Evolutionary conservation across 1,140 invertebrate genomes (phyloP).

Genomic region (Achroia grisella): DNA sequence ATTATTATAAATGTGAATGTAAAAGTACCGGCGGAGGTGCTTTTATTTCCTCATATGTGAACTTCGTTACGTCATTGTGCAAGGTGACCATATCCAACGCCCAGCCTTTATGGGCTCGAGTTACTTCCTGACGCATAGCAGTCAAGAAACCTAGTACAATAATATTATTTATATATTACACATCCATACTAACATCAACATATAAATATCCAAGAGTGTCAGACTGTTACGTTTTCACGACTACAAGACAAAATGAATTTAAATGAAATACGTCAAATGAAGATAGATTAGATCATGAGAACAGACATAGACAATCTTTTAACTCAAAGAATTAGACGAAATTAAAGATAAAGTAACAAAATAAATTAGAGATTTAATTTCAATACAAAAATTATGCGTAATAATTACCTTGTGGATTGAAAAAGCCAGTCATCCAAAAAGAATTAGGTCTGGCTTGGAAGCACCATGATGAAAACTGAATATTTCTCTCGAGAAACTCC

Average conservation of each 20-base stretch:
- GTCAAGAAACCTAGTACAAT: conserved; percentile 87
- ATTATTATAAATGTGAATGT: neutral
- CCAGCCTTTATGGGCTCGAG: conserved; percentile 96
- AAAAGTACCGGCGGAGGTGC: conserved; percentile 87
- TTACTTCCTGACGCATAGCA: conserved; percentile 98
- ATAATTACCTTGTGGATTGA: conserved; percentile 87
- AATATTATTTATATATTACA: neutral
- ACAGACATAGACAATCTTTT: neutral
- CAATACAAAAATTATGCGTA: neutral
- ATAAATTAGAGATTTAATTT: too few species aligned
- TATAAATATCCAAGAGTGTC: too few species aligned
- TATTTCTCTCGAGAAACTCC: conserved; percentile 92
- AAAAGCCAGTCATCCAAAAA: conserved; percentile 99
- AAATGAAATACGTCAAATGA: too few species aligned
- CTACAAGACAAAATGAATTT: too few species aligned
- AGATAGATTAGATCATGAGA: too few species aligned
- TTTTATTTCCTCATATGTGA: conserved; percentile 91
- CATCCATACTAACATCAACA: too few species aligned
- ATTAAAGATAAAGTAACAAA: too few species aligned
- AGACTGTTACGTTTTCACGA: too few species aligned
- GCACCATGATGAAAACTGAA: conserved; percentile 91
- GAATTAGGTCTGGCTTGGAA: conserved; percentile 86
- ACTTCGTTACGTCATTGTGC: conserved; percentile 94
- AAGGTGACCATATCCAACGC: conserved; percentile 95
- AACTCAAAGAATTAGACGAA: neutral